phyloP scores from a whole-genome alignment of 2,113 vertebrate species.

The Benitochromis conjunctus region DNA sequence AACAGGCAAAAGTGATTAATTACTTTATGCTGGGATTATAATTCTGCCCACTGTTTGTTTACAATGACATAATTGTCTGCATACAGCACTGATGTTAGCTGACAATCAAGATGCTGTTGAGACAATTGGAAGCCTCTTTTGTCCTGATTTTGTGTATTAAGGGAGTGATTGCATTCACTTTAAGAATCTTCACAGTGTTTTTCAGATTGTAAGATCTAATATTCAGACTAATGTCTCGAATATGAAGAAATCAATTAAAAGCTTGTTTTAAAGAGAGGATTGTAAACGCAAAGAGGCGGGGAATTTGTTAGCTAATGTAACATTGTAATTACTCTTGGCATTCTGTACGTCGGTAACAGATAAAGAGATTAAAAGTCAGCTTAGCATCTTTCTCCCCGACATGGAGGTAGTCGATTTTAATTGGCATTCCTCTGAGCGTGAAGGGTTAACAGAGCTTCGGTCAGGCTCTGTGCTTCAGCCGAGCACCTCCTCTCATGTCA shows the following conservation, averaged over 20 bases:
- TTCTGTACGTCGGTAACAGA: not conserved
- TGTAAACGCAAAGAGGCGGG: not conserved
- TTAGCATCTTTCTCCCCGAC: not conserved
- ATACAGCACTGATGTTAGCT: constrained; percentile 28
- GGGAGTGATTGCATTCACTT: not conserved
- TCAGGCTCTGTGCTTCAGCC: constrained; percentile 59
- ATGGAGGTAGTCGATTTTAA: not conserved
- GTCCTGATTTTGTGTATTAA: not conserved
- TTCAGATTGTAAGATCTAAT: not conserved
- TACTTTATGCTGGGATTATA: constrained; percentile 21
- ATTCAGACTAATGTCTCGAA: not conserved
- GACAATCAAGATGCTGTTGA: constrained; percentile 34
- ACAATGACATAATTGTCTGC: constrained; percentile 43
- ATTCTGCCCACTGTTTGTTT: constrained; percentile 49
- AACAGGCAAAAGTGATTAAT: constrained; percentile 39
- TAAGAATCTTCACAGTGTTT: not conserved
- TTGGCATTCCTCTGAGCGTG: not conserved
- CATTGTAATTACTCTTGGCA: not conserved
- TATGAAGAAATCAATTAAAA: not conserved
- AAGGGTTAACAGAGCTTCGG: constrained; percentile 57
- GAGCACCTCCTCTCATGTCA: constrained; percentile 72
- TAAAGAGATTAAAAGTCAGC: not conserved
- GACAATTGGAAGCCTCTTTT: constrained; percentile 27
- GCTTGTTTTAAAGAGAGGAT: not conserved
- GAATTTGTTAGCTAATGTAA: not conserved